Base-by-base conservation (phyloP, 2,113 vertebrate species). In the Ornithorhynchus anatinus region DNA sequence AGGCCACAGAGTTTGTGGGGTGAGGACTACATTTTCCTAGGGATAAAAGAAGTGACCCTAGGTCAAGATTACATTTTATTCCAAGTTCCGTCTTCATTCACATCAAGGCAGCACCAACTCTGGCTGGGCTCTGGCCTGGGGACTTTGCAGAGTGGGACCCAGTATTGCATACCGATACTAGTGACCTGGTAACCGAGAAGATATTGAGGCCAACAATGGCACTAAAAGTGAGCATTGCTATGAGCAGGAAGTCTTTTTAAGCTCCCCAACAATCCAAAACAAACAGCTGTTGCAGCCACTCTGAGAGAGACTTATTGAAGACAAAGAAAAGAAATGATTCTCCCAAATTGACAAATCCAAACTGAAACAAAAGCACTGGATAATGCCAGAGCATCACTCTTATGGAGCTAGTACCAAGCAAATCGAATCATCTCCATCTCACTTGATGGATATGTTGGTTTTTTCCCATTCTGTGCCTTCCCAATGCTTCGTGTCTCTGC, bases 251-350 rank as follows among this genome's bases (percentile, higher is more conserved):
- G 12, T 32, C 58, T 36, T 3, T 47, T 5, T 62, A 37, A 45
- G 20, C 38, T 3, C 10, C 58, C 17, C 23, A 40, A 16, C 20
- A 52, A 60, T 51, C 17, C 59, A 89, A 50, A 80, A 70, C 42
- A 37, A 78, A 62, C 23, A 87, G 77, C 67, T 79, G 35, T 25
- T 70, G 50, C 10, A 54, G 33, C 52, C 73, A 50, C 48, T 69
- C 32, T 47, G 81, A 79, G 19, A 58, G 43, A 75, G 61, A 68
- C 29, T 72, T 58, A 19, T 36, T 58, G 11, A 58, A 68, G 50
- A 69, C 31, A 16, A 32, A 62, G 50, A 17, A 70, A 59, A 64
- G 15, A 69, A 25, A 70, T 2, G 54, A 85, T 57, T 48, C 43
- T 2, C 53, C 52, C 33, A 48, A 72, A 6, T 2, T 72, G 69